Evolutionary conservation across 2,113 vertebrate species (phyloP), one percentile per base, ranked within the genome.

Genomic region (Donacobius atricapilla): DNA sequence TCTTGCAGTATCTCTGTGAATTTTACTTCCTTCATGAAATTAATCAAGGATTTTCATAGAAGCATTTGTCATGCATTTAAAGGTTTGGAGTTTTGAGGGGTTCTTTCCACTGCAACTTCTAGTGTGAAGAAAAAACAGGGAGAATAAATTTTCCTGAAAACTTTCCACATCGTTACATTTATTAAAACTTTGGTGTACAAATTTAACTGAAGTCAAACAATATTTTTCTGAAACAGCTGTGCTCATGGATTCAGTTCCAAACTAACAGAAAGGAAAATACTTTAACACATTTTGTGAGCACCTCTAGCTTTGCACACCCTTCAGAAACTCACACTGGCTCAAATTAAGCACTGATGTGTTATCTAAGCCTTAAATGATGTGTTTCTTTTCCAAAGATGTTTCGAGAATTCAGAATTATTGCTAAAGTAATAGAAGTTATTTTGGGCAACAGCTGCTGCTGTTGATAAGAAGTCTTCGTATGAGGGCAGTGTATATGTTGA

Each of bases 391-490:
- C 56, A 93, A 51, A 75, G 10, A n/a, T 17, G 11, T 66, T 83
- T 91, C 24, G 20, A 68, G 28, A 2, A 22, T 70, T 91, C 83
- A 76, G 57, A 37, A 76, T 89, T 89, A 76, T 87, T 87, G 64
- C 78, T 92, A 78, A 91, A 83, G 40, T 22, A 84, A 75, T 28
- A 76, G 42, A 14, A 24, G 35, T 75, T 84, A 79, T 56, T 94
- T 87, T 53, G 77, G 48, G 30, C 35, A 68, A 28, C 57, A 95
- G 70, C 54, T 79, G 70, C 31, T 40, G 17, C 54, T 84, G 47
- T 35, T 66, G 65, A 35, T 95, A 84, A 72, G n/a, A 88, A 64
- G 16, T 42, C 31, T 78, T 89, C 87, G 25, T 35, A 31, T 42
- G 16, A 79, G 7, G n/a, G 23, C 16, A 57, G 13, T 23, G 9